Percentiles rank a stretch among this genome's conserved stretches.
Evolutionary conservation across 2,113 vertebrate genomes (phyloP).

Genomic region (Ptilorrhoa leucosticta): DNA sequence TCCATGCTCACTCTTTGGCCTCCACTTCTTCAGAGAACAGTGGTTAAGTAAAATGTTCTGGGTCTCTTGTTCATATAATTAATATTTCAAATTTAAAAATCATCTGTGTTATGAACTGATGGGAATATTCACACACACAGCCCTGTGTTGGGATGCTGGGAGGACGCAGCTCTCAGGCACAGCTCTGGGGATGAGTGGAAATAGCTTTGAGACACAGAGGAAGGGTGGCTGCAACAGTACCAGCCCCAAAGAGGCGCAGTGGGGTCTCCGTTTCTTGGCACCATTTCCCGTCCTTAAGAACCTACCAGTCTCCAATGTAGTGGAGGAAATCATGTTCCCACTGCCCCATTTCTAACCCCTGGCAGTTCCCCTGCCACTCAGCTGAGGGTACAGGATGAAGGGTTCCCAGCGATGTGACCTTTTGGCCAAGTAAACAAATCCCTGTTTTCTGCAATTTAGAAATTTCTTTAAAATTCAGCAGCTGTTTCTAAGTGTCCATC

Average conservation of each 20-base stretch:
- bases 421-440: neutral
- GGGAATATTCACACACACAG: neutral
- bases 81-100: neutral
- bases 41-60: neutral
- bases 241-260: neutral
- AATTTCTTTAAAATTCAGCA: neutral
- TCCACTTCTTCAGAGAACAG: neutral
- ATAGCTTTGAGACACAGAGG: neutral
- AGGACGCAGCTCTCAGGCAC: fast-evolving
- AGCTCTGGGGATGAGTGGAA: neutral
- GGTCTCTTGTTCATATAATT: neutral
- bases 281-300: neutral
- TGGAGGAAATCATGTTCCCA: neutral
- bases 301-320: neutral
- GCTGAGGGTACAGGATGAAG: neutral
- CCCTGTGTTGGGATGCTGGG: neutral
- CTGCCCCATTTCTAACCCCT: neutral
- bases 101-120: too few relatives aligned
- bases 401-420: neutral
- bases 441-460: neutral
- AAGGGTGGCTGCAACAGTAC: neutral
- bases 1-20: neutral
- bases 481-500: fast-evolving
- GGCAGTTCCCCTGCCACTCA: neutral
- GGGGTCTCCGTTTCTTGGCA: neutral